Conservation (phyloP, 2,888 invertebrate species). For the Sclerodermus sp. region DNA sequence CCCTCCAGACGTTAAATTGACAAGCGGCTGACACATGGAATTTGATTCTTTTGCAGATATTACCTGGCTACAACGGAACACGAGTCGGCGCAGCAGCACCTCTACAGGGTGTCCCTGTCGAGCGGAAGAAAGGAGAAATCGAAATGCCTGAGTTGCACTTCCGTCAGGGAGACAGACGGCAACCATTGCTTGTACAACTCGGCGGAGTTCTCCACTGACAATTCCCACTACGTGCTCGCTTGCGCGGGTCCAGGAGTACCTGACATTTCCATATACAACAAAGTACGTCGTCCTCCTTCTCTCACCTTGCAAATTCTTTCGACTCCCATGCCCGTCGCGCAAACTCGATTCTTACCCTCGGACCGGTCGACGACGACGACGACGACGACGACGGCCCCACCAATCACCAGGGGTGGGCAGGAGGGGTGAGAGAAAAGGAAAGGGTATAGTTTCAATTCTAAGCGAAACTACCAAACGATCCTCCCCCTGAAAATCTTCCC, state of each 20-base stretch:
- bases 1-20: not conserved
- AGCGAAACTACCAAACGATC: no score
- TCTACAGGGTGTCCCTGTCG: conserved; percentile 72
- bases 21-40: not conserved
- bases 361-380: no score
- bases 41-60: conserved; percentile 64
- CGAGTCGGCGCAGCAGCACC: conserved; percentile 78
- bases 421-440: no score
- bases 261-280: conserved; percentile 66
- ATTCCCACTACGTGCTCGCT: conserved; percentile 70
- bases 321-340: no score
- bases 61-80: conserved; percentile 78
- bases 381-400: no score
- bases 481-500: no score
- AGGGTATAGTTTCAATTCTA: no score
- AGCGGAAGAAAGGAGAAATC: conserved; percentile 50
- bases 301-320: no score
- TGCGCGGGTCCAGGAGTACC: conserved; percentile 88
- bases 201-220: conserved; percentile 69
- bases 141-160: conserved; percentile 77
- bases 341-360: no score
- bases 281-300: conserved; percentile 54
- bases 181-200: conserved; percentile 68
- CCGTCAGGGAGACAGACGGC: conserved; percentile 60
- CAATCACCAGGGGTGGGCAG: no score